phyloP scores from a whole-genome alignment of 1,140 invertebrate genomes.

The Leptopilina clavipes region DNA sequence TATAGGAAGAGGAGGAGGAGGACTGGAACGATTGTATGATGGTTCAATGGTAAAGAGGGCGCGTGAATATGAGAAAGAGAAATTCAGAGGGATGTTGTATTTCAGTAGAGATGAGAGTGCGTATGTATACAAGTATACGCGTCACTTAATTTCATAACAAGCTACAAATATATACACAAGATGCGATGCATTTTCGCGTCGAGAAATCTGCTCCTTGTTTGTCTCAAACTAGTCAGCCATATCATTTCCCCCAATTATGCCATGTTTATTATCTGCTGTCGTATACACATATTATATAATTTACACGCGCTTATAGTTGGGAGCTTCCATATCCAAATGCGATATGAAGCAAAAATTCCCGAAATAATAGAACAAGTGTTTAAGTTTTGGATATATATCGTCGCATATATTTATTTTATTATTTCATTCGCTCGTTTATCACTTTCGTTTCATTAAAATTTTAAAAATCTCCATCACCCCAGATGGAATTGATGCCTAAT shows the following conservation, averaged over 20 bases:
- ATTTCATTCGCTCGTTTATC: no score
- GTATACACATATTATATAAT: no score
- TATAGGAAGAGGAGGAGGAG: conserved; percentile 39
- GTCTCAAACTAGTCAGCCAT: conserved; percentile 56
- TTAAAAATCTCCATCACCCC: no score
- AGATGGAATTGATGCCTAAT: conserved; percentile 24
- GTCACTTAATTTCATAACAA: conserved; percentile 52
- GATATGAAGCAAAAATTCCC: no score
- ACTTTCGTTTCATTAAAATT: no score
- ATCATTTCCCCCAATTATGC: conserved; percentile 64
- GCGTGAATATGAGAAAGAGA: conserved; percentile 29
- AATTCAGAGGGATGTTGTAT: conserved; percentile 27
- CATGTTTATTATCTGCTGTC: conserved; percentile 51
- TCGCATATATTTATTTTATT: no score
- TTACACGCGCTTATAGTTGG: no score
- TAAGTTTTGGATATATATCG: no score
- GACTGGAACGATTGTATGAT: conserved; percentile 32
- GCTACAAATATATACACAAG: conserved; percentile 55
- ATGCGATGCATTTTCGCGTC: not conserved
- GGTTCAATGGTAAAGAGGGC: conserved; percentile 26
- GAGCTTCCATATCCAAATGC: no score
- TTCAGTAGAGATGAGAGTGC: conserved; percentile 10
- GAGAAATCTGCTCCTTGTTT: conserved; percentile 48
- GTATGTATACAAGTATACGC: conserved; percentile 35
- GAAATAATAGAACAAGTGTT: no score